These are phyloP conservation scores for Achlya flavicornis DNA, from an alignment of 2,888 invertebrate genomes.

Conservation along the genomic window DNA sequence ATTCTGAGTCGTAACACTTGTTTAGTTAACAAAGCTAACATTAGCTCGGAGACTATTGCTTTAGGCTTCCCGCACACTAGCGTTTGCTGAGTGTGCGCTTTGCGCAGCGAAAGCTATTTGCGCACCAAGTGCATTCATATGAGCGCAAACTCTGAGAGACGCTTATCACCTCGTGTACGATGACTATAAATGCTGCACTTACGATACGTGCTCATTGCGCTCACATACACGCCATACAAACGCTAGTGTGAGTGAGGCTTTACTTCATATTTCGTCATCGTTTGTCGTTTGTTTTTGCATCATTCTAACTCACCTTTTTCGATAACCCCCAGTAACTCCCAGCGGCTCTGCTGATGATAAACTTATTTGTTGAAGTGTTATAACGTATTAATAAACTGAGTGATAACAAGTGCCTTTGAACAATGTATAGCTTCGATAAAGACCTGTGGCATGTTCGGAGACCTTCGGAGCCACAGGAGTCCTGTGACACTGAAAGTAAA, in stretches of 20 bases:
- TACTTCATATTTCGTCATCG: neutral
- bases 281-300: slow-evolving; percentile 22
- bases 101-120: no score
- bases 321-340: slow-evolving; percentile 10
- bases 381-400: slow-evolving; percentile 8
- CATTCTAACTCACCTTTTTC: slow-evolving; percentile 6
- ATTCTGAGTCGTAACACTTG: neutral
- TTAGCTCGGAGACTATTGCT: neutral
- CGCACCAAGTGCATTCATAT: no score
- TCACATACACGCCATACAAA: neutral
- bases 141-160: no score
- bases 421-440: slow-evolving; percentile 78
- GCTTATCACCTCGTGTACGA: no score
- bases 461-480: slow-evolving; percentile 55
- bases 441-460: slow-evolving; percentile 77
- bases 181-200: no score
- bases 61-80: neutral
- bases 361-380: slow-evolving; percentile 22
- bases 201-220: no score
- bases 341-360: neutral
- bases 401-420: slow-evolving; percentile 28
- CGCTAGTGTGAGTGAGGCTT: neutral
- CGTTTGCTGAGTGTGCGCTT: no score
- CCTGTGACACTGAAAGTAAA: slow-evolving; percentile 49
- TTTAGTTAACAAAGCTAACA: neutral